These are phyloP conservation scores for Tetragnatha versicolor DNA, from an alignment of 1,140 invertebrate species.

Conservation along the genomic window DNA sequence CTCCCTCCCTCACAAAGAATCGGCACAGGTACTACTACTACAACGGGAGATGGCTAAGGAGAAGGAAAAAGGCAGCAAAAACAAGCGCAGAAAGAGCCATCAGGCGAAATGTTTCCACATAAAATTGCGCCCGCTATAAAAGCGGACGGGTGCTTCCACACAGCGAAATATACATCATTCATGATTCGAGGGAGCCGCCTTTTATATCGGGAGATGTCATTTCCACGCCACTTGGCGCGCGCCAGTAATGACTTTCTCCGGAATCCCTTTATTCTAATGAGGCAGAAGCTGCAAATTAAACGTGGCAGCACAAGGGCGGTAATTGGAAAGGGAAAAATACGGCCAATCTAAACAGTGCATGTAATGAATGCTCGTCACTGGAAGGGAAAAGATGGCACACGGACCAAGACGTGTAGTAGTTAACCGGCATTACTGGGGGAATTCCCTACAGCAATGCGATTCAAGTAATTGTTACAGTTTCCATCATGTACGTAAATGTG, in stretches of 20 bases:
- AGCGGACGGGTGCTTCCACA: background rate
- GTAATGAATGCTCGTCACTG: background rate
- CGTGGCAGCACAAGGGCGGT: background rate
- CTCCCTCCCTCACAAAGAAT: no score
- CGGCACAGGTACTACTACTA: no score
- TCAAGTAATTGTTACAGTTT: no score
- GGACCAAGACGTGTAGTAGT: no score
- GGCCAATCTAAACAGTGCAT: background rate
- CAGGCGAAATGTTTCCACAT: conserved; percentile 4
- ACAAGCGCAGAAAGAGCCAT: background rate
- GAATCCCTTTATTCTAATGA: conserved; percentile 11
- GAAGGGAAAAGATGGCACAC: no score
- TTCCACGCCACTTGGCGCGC: background rate
- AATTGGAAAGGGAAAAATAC: background rate
- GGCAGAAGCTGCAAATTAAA: no score
- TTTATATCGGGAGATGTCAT: conserved; percentile 19
- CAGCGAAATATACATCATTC: conserved; percentile 4
- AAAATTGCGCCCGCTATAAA: conserved; percentile 4
- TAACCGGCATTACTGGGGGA: no score
- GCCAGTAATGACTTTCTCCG: conserved; percentile 10
- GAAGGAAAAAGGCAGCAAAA: background rate
- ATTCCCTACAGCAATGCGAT: no score
- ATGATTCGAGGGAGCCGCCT: background rate
- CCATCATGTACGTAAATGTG: no score
- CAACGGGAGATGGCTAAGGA: no score